Percentiles rank a stretch among this genome's conserved stretches.
Conservation (phyloP, 2,888 invertebrate species). For the Bruchidius siliquastri region DNA sequence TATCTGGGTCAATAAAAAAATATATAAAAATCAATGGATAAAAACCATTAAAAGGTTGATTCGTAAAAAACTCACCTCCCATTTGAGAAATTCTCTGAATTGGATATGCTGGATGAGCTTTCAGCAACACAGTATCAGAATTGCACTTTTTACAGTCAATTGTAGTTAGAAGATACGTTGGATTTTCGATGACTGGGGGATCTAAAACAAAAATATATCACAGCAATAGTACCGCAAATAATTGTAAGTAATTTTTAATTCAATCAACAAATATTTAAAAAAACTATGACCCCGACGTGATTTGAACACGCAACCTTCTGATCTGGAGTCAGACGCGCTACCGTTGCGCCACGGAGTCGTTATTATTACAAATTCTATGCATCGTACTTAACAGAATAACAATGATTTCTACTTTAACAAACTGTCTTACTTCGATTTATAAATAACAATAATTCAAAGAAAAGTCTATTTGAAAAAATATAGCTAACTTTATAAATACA, state of each 20-base stretch:
- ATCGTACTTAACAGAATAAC: neutral
- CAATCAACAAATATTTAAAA: neutral
- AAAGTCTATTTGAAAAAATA: too few species aligned
- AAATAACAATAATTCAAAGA: neutral
- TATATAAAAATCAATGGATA: too few species aligned
- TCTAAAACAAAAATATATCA: conserved; percentile 37
- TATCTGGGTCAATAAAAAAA: too few species aligned
- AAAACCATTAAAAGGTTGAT: too few species aligned
- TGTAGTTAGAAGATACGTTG: conserved; percentile 22
- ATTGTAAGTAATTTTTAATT: neutral
- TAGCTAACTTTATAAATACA: too few species aligned
- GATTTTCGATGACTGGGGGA: conserved; percentile 52
- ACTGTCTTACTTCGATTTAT: neutral
- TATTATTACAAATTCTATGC: neutral
- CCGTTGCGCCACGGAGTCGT: conserved; percentile 93
- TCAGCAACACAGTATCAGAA: neutral
- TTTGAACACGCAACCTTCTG: conserved; percentile 98
- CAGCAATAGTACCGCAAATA: neutral
- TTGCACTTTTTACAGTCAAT: neutral
- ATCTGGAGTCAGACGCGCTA: conserved; percentile 98
- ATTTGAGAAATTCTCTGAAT: neutral
- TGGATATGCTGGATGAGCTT: neutral
- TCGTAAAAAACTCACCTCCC: conserved; percentile 9
- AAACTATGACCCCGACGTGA: conserved; percentile 83
- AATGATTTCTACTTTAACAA: neutral